Conservation (phyloP, 2,113 vertebrate species). For the Carlito syrichta region DNA sequence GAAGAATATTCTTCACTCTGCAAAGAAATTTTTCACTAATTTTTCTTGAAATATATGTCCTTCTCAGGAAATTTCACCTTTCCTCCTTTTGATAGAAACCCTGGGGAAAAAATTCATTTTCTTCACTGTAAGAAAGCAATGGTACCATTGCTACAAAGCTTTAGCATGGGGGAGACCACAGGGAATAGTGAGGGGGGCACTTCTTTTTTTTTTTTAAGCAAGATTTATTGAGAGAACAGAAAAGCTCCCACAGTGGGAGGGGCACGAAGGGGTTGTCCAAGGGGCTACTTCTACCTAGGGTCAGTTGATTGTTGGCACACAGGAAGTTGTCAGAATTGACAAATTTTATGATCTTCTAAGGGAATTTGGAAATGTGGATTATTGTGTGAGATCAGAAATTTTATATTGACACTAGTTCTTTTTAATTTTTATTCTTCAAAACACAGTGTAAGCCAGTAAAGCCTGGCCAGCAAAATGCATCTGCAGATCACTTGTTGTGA, state of each 20-base stretch:
- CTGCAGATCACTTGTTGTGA: background rate
- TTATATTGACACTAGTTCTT: background rate
- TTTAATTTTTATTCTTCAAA: background rate
- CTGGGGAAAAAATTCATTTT: background rate
- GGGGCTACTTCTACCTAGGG: background rate
- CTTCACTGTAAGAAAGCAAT: background rate
- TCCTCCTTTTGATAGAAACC: background rate
- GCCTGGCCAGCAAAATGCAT: background rate
- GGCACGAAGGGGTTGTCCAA: too few relatives aligned
- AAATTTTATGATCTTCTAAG: background rate
- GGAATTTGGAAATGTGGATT: background rate
- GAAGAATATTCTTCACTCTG: background rate
- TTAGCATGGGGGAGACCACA: background rate
- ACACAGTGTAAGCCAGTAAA: background rate
- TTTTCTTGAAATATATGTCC: background rate
- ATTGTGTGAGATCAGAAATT: background rate
- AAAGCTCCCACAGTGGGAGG: too few relatives aligned
- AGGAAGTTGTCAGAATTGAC: background rate
- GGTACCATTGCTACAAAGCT: background rate
- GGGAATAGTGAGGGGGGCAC: background rate
- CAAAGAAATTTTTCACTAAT: background rate
- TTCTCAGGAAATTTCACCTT: background rate
- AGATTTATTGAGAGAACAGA: too few relatives aligned
- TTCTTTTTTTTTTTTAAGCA: too few relatives aligned
- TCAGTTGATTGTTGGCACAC: background rate